phyloP scores from a whole-genome alignment of 2,797 vertebrate species.

The Gallinago nigripennis region DNA sequence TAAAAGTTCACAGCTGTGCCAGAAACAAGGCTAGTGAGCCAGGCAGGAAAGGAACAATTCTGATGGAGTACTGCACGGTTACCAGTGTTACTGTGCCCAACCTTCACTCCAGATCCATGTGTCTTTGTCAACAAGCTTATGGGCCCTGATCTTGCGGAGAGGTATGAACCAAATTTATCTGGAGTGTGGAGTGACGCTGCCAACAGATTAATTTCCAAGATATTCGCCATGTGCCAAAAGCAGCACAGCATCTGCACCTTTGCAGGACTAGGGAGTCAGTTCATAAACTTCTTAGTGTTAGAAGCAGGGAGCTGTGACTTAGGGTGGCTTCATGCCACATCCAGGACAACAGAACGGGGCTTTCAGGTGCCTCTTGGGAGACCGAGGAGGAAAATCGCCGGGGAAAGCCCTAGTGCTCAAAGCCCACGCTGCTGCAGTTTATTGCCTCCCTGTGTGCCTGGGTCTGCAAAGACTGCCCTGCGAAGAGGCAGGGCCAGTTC shows the following conservation, averaged over 20 bases:
- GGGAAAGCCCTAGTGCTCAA: not conserved
- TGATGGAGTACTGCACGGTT: not conserved
- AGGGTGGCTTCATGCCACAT: not conserved
- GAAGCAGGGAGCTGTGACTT: not conserved
- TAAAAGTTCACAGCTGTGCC: not conserved
- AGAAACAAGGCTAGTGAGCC: not conserved
- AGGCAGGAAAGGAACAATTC: not conserved
- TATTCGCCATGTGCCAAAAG: not conserved
- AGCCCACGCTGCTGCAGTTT: not conserved
- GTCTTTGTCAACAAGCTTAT: not conserved
- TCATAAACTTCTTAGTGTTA: not conserved
- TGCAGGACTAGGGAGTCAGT: not conserved
- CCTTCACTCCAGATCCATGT: not conserved
- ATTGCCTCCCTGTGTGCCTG: not conserved
- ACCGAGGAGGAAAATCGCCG: not conserved
- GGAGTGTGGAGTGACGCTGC: not conserved
- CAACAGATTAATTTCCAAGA: not conserved
- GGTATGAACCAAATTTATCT: not conserved
- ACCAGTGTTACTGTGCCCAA: not conserved
- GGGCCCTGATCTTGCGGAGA: not conserved
- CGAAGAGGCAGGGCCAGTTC: not conserved
- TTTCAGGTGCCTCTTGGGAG: not conserved
- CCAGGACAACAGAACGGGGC: not conserved
- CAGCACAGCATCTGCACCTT: rapidly evolving
- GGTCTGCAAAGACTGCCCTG: not conserved